Evolutionary conservation across 2,888 invertebrate species (phyloP).

Genomic region (Steromphala cineraria): DNA sequence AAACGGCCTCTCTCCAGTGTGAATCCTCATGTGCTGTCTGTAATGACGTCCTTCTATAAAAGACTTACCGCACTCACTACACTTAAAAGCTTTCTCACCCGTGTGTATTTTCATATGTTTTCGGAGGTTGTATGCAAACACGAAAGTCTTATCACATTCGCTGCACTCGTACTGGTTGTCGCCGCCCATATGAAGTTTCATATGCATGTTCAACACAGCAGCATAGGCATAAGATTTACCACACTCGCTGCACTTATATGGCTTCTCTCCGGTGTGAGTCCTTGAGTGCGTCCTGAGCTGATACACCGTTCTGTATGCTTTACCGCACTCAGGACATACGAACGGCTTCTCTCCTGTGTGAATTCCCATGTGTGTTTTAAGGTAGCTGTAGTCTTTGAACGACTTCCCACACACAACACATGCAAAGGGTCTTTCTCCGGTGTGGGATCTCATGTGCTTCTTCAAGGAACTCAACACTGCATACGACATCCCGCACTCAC

Average conservation of each 20-base stretch:
- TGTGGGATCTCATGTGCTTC: not conserved
- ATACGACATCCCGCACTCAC: not conserved
- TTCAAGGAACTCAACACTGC: not conserved
- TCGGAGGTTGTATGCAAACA: not conserved
- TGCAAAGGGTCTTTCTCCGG: not conserved
- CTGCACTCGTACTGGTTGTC: not conserved
- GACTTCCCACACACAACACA: not conserved
- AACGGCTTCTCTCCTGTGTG: constrained; percentile 12
- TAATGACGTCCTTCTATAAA: not conserved
- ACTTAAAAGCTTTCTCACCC: not conserved
- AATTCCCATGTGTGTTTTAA: constrained; percentile 13
- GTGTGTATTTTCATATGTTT: not conserved
- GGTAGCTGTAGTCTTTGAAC: not conserved
- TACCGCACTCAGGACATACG: constrained; percentile 18
- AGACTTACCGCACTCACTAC: not conserved
- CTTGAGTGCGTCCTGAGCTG: not conserved
- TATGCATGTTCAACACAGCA: not conserved
- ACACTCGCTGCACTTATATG: not conserved
- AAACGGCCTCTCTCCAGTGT: not conserved
- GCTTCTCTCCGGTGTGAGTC: constrained; percentile 15
- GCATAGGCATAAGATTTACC: not conserved
- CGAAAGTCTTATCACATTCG: not conserved
- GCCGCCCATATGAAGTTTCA: not conserved
- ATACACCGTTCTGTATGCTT: constrained; percentile 4
- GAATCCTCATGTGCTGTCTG: not conserved